Conservation (phyloP, 2,888 invertebrate genomes). For the Anaspis maculata region DNA sequence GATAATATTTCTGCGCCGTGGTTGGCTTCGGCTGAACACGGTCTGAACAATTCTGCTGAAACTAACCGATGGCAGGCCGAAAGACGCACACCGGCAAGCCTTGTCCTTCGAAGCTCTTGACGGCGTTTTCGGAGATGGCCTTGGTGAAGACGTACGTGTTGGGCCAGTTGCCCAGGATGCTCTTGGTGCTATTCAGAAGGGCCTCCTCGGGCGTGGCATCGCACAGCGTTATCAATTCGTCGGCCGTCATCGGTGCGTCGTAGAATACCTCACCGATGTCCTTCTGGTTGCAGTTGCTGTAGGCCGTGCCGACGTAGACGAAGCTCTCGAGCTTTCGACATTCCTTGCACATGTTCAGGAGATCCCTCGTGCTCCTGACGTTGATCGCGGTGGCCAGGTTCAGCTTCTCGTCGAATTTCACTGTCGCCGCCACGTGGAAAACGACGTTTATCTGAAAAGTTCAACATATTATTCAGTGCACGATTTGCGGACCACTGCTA, state of each 20-base stretch:
- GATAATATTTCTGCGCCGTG: no score
- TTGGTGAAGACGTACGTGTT: slow-evolving; percentile 86
- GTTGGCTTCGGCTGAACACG: no score
- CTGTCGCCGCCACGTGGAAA: slow-evolving; percentile 58
- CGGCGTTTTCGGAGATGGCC: slow-evolving; percentile 67
- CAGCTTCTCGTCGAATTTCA: slow-evolving; percentile 48
- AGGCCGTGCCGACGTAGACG: slow-evolving; percentile 47
- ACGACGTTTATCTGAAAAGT: not conserved
- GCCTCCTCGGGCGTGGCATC: not conserved
- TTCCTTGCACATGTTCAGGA: slow-evolving; percentile 1
- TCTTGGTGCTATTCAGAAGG: slow-evolving; percentile 22
- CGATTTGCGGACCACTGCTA: no score
- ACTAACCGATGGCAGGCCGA: no score
- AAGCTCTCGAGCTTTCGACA: slow-evolving; percentile 24
- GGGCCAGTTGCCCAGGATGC: slow-evolving; percentile 59
- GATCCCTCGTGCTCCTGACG: slow-evolving; percentile 1
- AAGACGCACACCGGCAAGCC: slow-evolving; percentile 72
- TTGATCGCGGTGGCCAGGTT: not conserved
- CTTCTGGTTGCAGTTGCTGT: slow-evolving; percentile 42
- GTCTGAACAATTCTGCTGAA: no score
- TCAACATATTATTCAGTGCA: no score
- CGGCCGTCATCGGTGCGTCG: slow-evolving; percentile 36
- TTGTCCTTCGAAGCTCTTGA: slow-evolving; percentile 49
- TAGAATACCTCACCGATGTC: slow-evolving; percentile 46
- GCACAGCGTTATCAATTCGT: not conserved